Conservation (phyloP, 2,888 invertebrate genomes). For the Leucophenga montana region DNA sequence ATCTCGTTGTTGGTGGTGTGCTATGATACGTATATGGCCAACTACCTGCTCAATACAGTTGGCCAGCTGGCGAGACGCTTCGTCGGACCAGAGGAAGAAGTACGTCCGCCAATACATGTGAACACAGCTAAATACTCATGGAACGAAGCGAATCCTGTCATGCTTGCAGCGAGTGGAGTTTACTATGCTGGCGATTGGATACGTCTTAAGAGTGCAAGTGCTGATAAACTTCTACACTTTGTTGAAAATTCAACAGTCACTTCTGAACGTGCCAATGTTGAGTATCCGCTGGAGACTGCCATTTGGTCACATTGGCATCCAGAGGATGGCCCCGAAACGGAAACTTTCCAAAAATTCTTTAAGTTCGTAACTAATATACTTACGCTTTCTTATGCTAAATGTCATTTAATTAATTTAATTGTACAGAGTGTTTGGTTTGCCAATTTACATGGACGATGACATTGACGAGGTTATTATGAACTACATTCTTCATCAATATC, state of each 20-base stretch:
- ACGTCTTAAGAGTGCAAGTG: constrained; percentile 52
- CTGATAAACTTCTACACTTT: constrained; percentile 60
- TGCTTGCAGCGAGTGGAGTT: constrained; percentile 71
- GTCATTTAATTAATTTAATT: neutral
- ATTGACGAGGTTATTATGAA: constrained; percentile 53
- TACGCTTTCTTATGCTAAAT: neutral
- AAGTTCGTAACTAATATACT: constrained; percentile 59
- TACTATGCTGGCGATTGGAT: constrained; percentile 72
- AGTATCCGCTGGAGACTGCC: constrained; percentile 63
- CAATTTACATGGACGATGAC: constrained; percentile 62
- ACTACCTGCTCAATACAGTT: constrained; percentile 60
- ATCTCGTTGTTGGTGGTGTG: constrained; percentile 68
- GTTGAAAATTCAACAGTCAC: constrained; percentile 57
- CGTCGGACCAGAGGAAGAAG: constrained; percentile 61
- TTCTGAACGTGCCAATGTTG: constrained; percentile 37
- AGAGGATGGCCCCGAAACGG: constrained; percentile 58
- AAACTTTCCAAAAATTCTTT: constrained; percentile 64
- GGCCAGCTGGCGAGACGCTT: constrained; percentile 68
- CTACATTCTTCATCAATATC: constrained; percentile 60
- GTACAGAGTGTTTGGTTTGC: constrained; percentile 71
- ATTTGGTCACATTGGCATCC: constrained; percentile 72
- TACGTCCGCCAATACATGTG: constrained; percentile 45
- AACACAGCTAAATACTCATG: constrained; percentile 49
- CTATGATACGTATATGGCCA: constrained; percentile 59
- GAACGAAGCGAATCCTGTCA: constrained; percentile 69